Base-by-base conservation (phyloP, 2,797 vertebrate genomes). In the Artibeus lituratus region DNA sequence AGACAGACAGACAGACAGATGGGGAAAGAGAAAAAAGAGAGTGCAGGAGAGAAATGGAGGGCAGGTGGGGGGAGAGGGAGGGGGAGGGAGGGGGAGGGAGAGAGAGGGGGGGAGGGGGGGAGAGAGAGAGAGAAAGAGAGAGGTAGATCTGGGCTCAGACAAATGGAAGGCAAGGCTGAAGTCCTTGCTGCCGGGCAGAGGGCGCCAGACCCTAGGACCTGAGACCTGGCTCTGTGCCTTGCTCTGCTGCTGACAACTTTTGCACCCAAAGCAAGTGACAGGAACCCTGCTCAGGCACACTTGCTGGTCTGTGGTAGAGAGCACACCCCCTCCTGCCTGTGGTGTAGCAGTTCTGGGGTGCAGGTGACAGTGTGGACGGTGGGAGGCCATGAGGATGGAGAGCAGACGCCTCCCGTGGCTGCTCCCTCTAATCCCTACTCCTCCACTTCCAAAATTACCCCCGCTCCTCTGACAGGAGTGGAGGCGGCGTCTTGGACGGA, bases 21-120 rank as follows among this genome's bases (percentile, higher is more conserved):
- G 19, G 22, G 11, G 6, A 65, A 39, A 65, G 3, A 37, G 51
- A 62, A 29, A 42, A 70, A 37, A 4, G 24, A 49, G n/a, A 80
- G 91, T 92, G 73, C 86, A 88, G 47, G n/a, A 92, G 16, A 62
- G 59, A 15, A 26, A 62, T 26, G 21, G 53, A 53, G 39, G 39
- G 39, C 39, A 42, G 39, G 39, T 42, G 39, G 39, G 39, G 39
- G 7, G 39, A 42, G 39, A 7, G 39, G 39, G 39, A 42, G 4
- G 39, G 39, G n/a, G n/a, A n/a, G 24, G 57, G 24, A 19, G 24
- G 55, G 57, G 3, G 57, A 69, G 57, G 3, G 57, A 69, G n/a
- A 5, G 26, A 51, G n/a, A 78, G 91, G 92, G 72, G 22, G 53
- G 7, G 7, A 53, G 47, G 4, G 29, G 39, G 29, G 80, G 14